Evolutionary conservation across 1,140 invertebrate species (phyloP), one percentile per base, ranked within the genome.

Genomic region (Bombyx mori): DNA sequence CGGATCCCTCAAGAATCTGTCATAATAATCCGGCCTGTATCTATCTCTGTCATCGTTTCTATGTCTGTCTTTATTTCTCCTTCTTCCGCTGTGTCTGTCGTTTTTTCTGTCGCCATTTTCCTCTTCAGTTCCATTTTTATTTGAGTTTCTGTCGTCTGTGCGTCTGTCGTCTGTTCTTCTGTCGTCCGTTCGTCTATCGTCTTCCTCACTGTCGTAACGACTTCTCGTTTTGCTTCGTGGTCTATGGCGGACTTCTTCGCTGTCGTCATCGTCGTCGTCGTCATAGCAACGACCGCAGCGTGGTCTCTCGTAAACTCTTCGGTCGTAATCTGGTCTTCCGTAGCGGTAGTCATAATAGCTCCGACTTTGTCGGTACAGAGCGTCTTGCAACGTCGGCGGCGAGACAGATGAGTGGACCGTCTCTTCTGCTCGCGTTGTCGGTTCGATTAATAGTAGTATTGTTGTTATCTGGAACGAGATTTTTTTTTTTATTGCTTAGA

Each of bases 271-370:
- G 47, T 72, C 75, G 52, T 56, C 74, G 72, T 57, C 78, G 57
- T 81, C 80, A 56, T 79, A 75, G 55, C 88, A 87, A 57, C 85
- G 65, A 6, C 84, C 84, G 50, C 86, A 88, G 44, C 74, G 63
- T 2, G 66, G 66, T 54, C 75, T 66, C 8, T 80, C 79, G 54
- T 81, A 77, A n/a, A 73, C 71, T 9, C 60, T 42, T 42, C 71
- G 60, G 8, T 66, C 70, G 60, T 69, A 58, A 3, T 56, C 50
- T 2, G 48, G 58, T 7, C 47, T 44, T 42, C 22, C 35, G 46
- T 65, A 61, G 4, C 79, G 66, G 5, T 66, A 61, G 52, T 86
- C 79, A 44, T 84, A 83, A 60, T 84, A 84, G 57, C 81, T 84
- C 56, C 83, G 71, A 18, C 69, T 70, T 61, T 77, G 77, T 8